Percentiles rank a stretch among this genome's conserved stretches.
Conservation (phyloP, 2,113 vertebrate genomes). For the Gobiocypris rarus region DNA sequence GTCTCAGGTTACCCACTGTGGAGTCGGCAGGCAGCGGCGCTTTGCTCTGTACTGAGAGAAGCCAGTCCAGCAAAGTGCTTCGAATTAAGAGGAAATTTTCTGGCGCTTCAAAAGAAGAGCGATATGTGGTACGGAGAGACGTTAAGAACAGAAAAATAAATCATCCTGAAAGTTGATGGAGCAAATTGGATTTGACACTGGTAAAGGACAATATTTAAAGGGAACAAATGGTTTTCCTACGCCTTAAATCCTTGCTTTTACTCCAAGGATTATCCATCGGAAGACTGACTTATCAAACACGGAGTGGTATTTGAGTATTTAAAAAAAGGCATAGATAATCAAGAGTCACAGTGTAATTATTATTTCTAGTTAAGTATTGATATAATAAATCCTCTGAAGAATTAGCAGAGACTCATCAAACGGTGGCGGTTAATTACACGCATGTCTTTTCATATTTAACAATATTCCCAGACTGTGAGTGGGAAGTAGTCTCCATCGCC, state of each 20-base stretch:
- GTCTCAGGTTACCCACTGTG: conserved; percentile 41
- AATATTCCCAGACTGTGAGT: not conserved
- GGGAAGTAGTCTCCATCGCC: not conserved
- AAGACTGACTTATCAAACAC: conserved; percentile 37
- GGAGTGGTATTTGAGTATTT: conserved; percentile 28
- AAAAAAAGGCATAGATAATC: conserved; percentile 26
- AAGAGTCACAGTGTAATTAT: conserved; percentile 23
- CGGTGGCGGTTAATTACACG: conserved; percentile 35
- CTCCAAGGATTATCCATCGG: conserved; percentile 25
- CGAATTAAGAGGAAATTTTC: conserved; percentile 30
- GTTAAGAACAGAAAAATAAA: conserved; percentile 27
- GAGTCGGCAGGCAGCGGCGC: not conserved
- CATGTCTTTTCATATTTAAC: conserved; percentile 21
- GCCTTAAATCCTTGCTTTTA: conserved; percentile 32
- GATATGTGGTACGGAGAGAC: conserved; percentile 7
- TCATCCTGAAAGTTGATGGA: conserved; percentile 35
- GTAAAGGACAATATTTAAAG: conserved; percentile 34
- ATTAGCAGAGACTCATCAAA: conserved; percentile 51
- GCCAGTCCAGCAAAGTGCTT: not conserved
- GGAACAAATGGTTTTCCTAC: conserved; percentile 31
- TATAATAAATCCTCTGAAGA: conserved; percentile 42
- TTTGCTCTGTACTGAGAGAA: not conserved
- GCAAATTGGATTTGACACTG: conserved; percentile 46
- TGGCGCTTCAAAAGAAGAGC: conserved; percentile 19
- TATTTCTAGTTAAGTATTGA: conserved; percentile 13